Percentiles rank a stretch among this genome's conserved stretches.
Evolutionary conservation across 2,113 vertebrate genomes (phyloP).

Genomic region (Pterophyllum scalare): DNA sequence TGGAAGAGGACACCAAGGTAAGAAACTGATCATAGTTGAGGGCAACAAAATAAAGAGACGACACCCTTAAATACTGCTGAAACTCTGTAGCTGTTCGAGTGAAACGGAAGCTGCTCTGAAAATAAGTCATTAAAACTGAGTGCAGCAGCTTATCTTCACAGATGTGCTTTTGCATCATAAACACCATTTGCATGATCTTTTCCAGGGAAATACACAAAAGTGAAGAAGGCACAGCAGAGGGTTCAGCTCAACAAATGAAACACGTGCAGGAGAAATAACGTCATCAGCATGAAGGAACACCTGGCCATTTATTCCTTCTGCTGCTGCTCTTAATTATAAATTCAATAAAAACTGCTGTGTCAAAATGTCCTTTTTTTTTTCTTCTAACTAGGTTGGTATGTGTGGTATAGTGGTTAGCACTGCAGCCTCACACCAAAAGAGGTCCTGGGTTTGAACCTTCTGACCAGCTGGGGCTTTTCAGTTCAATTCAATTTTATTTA

Average conservation of each 20-base stretch:
- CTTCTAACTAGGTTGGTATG: not conserved
- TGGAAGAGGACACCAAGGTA: not conserved
- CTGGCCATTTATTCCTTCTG: fast-evolving
- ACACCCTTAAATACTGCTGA: not conserved
- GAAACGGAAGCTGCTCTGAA: not conserved
- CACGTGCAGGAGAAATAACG: not conserved
- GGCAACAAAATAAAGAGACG: not conserved
- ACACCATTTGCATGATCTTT: not conserved
- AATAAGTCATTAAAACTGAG: not conserved
- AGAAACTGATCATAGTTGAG: not conserved
- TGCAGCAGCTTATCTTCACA: not conserved
- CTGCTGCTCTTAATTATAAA: not conserved
- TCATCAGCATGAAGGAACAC: not conserved
- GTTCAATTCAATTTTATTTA: too few species aligned
- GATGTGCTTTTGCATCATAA: not conserved
- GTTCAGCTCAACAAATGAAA: not conserved
- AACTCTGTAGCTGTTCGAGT: not conserved
- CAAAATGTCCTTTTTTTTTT: fast-evolving
- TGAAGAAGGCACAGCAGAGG: not conserved
- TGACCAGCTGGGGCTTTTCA: not conserved
- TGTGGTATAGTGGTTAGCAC: not conserved
- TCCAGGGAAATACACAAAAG: not conserved
- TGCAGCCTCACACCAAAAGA: not conserved
- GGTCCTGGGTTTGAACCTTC: not conserved
- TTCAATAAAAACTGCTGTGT: not conserved